Percentiles rank a stretch among this genome's conserved stretches.
These are phyloP conservation scores for Atrina japonica DNA, from an alignment of 2,888 invertebrate genomes.

Conservation along the genomic window DNA sequence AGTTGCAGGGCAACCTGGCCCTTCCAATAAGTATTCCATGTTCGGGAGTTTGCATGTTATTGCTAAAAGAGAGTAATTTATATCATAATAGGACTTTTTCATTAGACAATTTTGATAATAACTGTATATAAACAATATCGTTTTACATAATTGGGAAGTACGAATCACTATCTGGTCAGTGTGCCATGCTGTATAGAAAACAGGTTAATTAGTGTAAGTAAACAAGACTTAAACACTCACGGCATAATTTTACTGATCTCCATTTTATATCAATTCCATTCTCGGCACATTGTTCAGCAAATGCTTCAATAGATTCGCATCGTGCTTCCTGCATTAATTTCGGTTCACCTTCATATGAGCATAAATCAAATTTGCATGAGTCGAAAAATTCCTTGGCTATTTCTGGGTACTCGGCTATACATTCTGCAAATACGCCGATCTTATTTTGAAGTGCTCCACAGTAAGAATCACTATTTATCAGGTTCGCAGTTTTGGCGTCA, in stretches of 20 bases:
- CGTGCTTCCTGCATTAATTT: conserved; percentile 20
- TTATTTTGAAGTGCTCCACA: conserved; percentile 41
- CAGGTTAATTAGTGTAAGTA: not conserved
- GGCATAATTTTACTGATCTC: conserved; percentile 45
- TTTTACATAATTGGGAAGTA: no score
- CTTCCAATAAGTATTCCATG: conserved; percentile 35
- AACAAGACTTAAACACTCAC: conserved; percentile 46
- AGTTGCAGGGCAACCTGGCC: conserved; percentile 44
- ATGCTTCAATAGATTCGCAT: conserved; percentile 49
- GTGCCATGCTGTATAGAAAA: no score
- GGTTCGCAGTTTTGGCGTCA: conserved; percentile 4
- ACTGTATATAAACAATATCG: no score
- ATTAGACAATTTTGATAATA: no score
- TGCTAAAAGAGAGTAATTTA: conserved; percentile 33
- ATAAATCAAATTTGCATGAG: conserved; percentile 48
- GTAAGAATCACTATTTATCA: conserved; percentile 21
- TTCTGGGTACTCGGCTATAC: conserved; percentile 29
- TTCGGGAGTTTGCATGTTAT: conserved; percentile 37
- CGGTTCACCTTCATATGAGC: conserved; percentile 37
- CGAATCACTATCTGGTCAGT: no score
- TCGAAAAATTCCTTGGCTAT: conserved; percentile 41
- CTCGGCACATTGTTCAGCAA: conserved; percentile 49
- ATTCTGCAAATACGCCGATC: conserved; percentile 43
- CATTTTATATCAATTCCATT: conserved; percentile 43
- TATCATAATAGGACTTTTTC: no score